Base-by-base conservation (phyloP, 2,888 invertebrate genomes). In the Aleiodes leptofemur region DNA sequence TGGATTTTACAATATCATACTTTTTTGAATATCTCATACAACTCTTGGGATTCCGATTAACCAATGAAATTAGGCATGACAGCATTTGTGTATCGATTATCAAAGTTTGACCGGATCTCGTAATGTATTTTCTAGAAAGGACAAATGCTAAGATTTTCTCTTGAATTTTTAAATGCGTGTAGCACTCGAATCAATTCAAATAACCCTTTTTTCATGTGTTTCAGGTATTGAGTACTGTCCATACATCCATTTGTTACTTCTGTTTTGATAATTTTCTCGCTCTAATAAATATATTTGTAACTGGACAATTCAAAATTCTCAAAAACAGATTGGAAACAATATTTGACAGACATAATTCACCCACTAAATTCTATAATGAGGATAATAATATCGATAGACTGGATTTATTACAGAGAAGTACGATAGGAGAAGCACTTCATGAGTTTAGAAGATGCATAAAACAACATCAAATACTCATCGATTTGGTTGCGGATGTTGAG, bases 261-360 rank as follows among this genome's bases (percentile, higher is more conserved):
- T 83, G 83, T 72, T 84, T 84, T 56, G 84, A 84, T 55, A 83
- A 81, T 73, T 76, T 82, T 5, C 53, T 84, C 6, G 78, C 77
- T 57, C 51, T 82, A 5, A 64, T 81, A 5, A 82, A 81, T 61
- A 68, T 84, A 6, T 79, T 82, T 51, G 72, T 77, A 0, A 80
- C 80, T 9, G 80, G 79, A 9, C 84, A 84, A 72, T 85, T 85
- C 76, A 79, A 79, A 51, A 83, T 85, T 43, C 61, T 85, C 43
- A 81, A 82, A 59, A 72, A 78, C 31, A 75, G 76, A 76, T 66
- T 85, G 29, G 78, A 72, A 56, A 48, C 51, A 50, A 31, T 79
- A 7, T 74, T 72, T 51, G 76, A 69, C 59, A 43, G 8, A 14
- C 3, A 43, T 14, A 53, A 23, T 38, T 43, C 31, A 50, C 72